A percentile compares a stretch with the other conserved stretches of the same genome.
Evolutionary conservation across 2,113 vertebrate genomes (phyloP).

Genomic region (Centropus unirufus): DNA sequence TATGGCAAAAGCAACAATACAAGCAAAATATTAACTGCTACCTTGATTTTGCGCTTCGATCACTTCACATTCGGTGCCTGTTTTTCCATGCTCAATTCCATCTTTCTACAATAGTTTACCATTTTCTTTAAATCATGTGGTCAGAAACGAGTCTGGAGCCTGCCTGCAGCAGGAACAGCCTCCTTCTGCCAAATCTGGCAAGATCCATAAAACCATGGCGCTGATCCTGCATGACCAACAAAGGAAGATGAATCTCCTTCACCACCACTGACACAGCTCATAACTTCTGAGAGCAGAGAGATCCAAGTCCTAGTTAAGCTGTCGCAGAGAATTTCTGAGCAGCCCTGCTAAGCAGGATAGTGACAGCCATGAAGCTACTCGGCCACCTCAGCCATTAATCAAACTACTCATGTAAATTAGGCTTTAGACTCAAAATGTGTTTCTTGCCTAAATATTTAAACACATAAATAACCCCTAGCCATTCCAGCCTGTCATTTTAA

Average conservation of each 20-base stretch:
- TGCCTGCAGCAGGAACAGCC: neutral
- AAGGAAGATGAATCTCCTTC: neutral
- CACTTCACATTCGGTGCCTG: neutral
- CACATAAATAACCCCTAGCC: slow-evolving; percentile 75
- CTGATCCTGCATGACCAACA: neutral
- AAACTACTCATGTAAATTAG: slow-evolving; percentile 66
- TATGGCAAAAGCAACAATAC: neutral
- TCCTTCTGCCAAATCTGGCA: neutral
- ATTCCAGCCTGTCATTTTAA: slow-evolving; percentile 77
- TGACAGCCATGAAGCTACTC: neutral
- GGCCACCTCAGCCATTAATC: neutral
- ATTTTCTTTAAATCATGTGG: neutral
- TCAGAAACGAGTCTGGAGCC: neutral
- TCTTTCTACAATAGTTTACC: neutral
- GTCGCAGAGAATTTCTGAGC: slow-evolving; percentile 4
- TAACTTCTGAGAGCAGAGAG: neutral
- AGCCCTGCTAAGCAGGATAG: neutral
- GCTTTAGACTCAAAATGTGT: slow-evolving; percentile 63
- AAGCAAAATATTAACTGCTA: neutral
- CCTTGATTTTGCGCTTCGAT: neutral
- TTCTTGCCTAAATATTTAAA: slow-evolving; percentile 81
- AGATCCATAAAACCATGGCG: neutral
- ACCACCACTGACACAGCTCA: neutral
- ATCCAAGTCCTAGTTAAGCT: neutral
- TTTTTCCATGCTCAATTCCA: neutral